These are phyloP conservation scores for Mormyrus proboscirostris DNA, from an alignment of 2,797 vertebrate genomes.

Conservation along the genomic window DNA sequence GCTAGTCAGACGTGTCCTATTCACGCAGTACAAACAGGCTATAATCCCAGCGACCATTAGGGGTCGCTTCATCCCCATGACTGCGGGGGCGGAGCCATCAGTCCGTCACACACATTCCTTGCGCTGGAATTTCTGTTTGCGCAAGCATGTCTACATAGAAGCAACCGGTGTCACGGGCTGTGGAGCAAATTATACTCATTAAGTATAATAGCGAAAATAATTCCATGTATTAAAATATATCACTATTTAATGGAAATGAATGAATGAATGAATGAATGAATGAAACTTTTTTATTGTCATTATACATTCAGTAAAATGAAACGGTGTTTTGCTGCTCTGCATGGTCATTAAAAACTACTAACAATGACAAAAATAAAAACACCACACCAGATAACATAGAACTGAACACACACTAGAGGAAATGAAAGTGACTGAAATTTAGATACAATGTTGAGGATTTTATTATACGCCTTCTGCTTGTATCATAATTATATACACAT, in stretches of 20 bases:
- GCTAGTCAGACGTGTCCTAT: not conserved
- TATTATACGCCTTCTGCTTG: not conserved
- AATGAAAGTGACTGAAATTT: not conserved
- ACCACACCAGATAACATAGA: not conserved
- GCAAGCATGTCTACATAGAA: not conserved
- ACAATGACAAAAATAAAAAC: not conserved
- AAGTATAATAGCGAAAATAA: not conserved
- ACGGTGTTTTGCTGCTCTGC: not conserved
- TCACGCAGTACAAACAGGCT: not conserved
- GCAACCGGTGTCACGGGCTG: not conserved
- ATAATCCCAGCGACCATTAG: not conserved
- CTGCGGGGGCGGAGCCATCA: not conserved
- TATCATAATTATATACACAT: not conserved
- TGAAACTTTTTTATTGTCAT: not conserved
- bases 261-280: not conserved
- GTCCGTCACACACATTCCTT: not conserved
- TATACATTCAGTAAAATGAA: not conserved
- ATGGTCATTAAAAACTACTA: not conserved
- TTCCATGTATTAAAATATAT: not conserved
- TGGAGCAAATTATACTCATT: not conserved
- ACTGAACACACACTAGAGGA: not conserved
- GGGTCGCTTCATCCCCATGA: not conserved
- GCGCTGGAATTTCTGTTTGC: not conserved
- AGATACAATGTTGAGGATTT: not conserved
- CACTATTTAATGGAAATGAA: not conserved